phyloP scores from a whole-genome alignment of 2,888 invertebrate species.

The Phengaris arion region DNA sequence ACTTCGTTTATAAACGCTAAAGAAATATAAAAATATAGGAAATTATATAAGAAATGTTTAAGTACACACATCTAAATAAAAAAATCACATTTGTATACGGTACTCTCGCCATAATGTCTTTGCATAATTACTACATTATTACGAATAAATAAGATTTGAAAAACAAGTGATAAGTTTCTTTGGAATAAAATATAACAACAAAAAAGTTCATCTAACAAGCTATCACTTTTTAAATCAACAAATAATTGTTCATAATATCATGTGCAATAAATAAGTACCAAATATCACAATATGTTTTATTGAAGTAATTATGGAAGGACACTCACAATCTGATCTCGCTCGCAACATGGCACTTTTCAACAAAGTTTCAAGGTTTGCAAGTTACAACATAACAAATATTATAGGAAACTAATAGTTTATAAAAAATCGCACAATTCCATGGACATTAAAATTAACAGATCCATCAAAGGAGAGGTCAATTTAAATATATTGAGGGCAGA shows the following conservation, averaged over 20 bases:
- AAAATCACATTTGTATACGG: conserved; percentile 1
- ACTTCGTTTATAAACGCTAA: neutral
- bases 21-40: conserved; percentile 16
- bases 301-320: conserved; percentile 16
- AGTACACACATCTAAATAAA: neutral
- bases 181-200: conserved; percentile 9
- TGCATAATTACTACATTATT: conserved; percentile 18
- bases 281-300: conserved; percentile 3
- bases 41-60: neutral
- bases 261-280: conserved; percentile 1
- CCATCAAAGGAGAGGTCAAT: neutral
- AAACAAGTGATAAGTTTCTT: neutral
- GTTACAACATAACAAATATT: conserved; percentile 5
- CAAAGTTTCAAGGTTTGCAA: conserved; percentile 2
- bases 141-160: neutral
- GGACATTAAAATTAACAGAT: neutral
- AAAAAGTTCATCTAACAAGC: neutral
- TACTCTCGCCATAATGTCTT: neutral
- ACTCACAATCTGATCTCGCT: neutral
- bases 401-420: conserved; percentile 8
- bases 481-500: too few species aligned
- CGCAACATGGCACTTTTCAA: conserved; percentile 12
- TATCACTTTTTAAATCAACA: neutral
- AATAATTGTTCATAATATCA: neutral
- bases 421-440: neutral